Conservation (phyloP, 2,888 invertebrate genomes). For the Myopa testacea region DNA sequence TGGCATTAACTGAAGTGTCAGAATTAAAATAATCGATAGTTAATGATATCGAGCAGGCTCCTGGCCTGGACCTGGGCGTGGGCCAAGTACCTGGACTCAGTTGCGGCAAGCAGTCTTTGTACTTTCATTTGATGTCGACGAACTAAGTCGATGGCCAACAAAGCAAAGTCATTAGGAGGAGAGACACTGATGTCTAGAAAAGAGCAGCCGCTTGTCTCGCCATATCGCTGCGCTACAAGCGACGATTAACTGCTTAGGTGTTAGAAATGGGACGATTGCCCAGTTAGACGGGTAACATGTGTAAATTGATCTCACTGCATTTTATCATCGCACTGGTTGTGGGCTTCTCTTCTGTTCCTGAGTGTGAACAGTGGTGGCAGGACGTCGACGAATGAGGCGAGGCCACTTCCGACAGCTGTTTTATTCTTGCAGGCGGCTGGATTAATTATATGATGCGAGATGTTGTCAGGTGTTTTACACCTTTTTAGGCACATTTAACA, state of each 20-base stretch:
- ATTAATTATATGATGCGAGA: slow-evolving; percentile 48
- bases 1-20: slow-evolving; percentile 30
- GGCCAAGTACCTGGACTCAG: slow-evolving; percentile 17
- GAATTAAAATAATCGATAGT: slow-evolving; percentile 35
- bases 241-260: slow-evolving; percentile 32
- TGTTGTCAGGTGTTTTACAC: slow-evolving; percentile 52
- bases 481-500: slow-evolving; percentile 50
- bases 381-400: slow-evolving; percentile 26
- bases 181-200: slow-evolving; percentile 4
- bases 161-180: slow-evolving; percentile 18
- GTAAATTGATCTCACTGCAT: slow-evolving; percentile 22
- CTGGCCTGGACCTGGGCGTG: neutral
- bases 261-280: slow-evolving; percentile 34
- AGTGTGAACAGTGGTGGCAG: neutral
- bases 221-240: slow-evolving; percentile 11
- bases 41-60: slow-evolving; percentile 28
- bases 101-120: slow-evolving; percentile 30
- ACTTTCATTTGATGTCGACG: slow-evolving; percentile 4
- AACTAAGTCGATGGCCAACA: neutral
- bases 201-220: neutral
- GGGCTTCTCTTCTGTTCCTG: neutral
- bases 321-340: neutral
- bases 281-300: slow-evolving; percentile 23
- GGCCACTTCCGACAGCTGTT: slow-evolving; percentile 35
- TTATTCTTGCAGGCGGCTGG: slow-evolving; percentile 23